Conservation (phyloP, 2,888 invertebrate genomes). For the Ornithoptera alexandrae region DNA sequence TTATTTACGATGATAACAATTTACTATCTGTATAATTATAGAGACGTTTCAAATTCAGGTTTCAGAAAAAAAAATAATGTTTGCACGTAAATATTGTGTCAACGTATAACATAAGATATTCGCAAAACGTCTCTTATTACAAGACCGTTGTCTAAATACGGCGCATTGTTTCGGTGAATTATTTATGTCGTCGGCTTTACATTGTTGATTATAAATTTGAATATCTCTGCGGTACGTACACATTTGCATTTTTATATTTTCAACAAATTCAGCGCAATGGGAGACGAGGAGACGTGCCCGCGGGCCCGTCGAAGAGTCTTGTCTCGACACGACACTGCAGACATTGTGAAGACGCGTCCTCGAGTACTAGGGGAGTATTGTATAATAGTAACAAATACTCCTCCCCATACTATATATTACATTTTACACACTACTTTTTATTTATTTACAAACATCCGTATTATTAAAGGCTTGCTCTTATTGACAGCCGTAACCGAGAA, state of each 20-base stretch:
- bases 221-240: conserved; percentile 28
- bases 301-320: conserved; percentile 35
- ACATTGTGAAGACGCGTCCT: conserved; percentile 31
- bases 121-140: conserved; percentile 24
- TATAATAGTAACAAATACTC: conserved; percentile 35
- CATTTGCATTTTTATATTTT: conserved; percentile 32
- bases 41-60: background rate
- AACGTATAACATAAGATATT: conserved; percentile 20
- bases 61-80: background rate
- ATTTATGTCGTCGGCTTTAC: conserved; percentile 30
- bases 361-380: conserved; percentile 40
- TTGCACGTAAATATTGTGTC: conserved; percentile 14
- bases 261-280: conserved; percentile 38
- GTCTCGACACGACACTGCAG: conserved; percentile 40
- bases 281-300: conserved; percentile 39
- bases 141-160: conserved; percentile 25
- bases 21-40: background rate
- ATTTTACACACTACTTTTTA: conserved; percentile 21
- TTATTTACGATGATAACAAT: background rate
- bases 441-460: background rate
- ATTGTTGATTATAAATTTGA: conserved; percentile 31
- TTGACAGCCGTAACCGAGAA: too few species aligned
- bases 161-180: conserved; percentile 30
- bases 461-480: too few species aligned
- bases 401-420: conserved; percentile 17